Base-by-base conservation (phyloP, 2,888 invertebrate genomes). In the Lepidocyrtoides sp. region DNA sequence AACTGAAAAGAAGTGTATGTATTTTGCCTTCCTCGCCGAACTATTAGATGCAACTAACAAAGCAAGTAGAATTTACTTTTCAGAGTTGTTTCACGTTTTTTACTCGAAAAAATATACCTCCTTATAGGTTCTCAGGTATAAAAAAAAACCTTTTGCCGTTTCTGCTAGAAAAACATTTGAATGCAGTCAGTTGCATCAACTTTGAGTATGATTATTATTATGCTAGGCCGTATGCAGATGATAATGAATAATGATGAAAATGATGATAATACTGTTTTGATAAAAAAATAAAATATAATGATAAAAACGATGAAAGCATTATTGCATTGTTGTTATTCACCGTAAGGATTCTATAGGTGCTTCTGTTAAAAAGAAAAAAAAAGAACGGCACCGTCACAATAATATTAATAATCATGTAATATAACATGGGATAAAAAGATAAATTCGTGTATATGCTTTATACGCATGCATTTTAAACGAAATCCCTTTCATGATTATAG, bases 371-470 rank as follows among this genome's bases (percentile, higher is more conserved):
- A 12, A 54, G 10, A 32, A 32, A 8, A 75, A n/a, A 36, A 60
- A 26, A 60, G 60, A 60, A 77, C 60, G 60, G 72, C 60, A 83
- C 48, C 41, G 69, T 20, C 23, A 51, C 3, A 54, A 14, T 20
- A 20, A 10, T 36, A n/a, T 7, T 32, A 36, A 20, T 29, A 29
- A 36, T 81, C 12, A 60, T 36, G 3, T 26, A 81, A 29, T n/a
- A 32, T 54, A 72, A 57, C 82, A 89, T 69, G 60, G 75, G 77
- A 83, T 75, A 83, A 83, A 48, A 75, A 60, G 89, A 83, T 89
- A 89, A 82, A 69, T n/a, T n/a, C n/a, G n/a, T 26, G 44, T 4
- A 20, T 23, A 36, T 29, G 44, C 48, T 14, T n/a, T 48, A 10
- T 20, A 69, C 41, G 75, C n/a, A n/a, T 48, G 20, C 60, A 60